Evolutionary conservation across 2,888 invertebrate species (phyloP), one percentile per base, ranked within the genome.

Genomic region (Eilema caniola): DNA sequence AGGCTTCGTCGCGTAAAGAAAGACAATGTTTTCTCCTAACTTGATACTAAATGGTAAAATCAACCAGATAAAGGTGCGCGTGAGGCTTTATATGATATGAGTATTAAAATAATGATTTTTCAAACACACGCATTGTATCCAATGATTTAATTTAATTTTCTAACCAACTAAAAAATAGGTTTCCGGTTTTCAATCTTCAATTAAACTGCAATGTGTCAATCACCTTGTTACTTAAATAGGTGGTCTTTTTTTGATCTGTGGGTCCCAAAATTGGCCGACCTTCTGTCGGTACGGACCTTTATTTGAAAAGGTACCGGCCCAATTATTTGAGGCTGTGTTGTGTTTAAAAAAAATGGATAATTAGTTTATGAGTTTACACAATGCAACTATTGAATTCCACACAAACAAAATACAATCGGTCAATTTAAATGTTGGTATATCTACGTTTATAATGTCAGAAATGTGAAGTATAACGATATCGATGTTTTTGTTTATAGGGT

Each of bases 281-380:
- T 75, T 81, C 76, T 81, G 81, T 74, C 82, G 81, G 83, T 75
- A 78, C 74, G 75, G 80, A 83, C 83, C 81, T 80, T 83, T 82
- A 84, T 84, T 85, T 83, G 80, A 85, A 89, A 90, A 88, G 88
- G 86, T 74, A 85, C 91, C 92, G 92, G 82, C 87, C 77, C 86
- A 90, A 93, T 93, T 93, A 91, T 86, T 78, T 80, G 70, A 64
- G 71, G 33, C 37, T 41, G 79, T 74, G 70, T 74, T 72, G 56
- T 70, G 71, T 76, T 69, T 71, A 77, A 89, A 90, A 90, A 90
- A 91, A 86, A 84, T 84, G 83, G 85, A 90, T 90, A 93, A 94
- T 95, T 93, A 93, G 91, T 90, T 93, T 91, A 93, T 90, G 90
- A 94, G 91, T 90, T 93, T 92, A 93, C 90, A 94, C 93, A 95